Base-by-base conservation (phyloP, 2,797 vertebrate genomes). In the Hafferia zeledoni region DNA sequence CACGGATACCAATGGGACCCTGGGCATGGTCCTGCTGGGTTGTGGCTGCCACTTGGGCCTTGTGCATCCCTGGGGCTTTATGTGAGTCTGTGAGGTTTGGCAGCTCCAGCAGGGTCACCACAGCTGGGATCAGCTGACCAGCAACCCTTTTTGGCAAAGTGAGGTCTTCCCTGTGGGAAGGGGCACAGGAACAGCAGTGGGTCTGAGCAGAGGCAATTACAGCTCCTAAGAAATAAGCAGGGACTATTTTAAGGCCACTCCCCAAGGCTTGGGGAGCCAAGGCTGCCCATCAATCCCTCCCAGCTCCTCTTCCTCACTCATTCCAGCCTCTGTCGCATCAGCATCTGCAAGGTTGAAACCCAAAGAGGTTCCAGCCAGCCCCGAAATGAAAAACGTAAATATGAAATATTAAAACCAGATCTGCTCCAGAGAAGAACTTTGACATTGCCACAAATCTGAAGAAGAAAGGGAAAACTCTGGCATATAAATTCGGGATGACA, bases 391-490 rank as follows among this genome's bases (percentile, higher is more conserved):
- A 77, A 95, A 88, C 33, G 31, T 91, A 89, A 93, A 94, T 91
- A 92, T 4, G 80, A 80, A 84, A 76, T 94, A 95, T 96, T 95
- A 55, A 92, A 96, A 96, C 7, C 96, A 96, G 96, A 95, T 56
- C 86, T 83, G 77, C 86, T 93, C 86, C 24, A 2, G 59, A 74
- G 92, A 76, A 64, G 88, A 90, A 92, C 95, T 87, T 72, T 79
- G 93, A 96, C 94, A 87, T 47, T 15, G 55, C 90, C 67, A 75
- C 96, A 82, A 82, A 93, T 82, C 74, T 33, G 3, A 74, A 92
- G 95, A 76, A 94, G 88, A 95, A 96, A 96, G 83, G 80, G 70
- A 90, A 89, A 96, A 44, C 67, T 95, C 94, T 95, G 94, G 95
- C 92, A 9, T 80, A 49, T 67, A 55, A 63, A 46, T 67, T 76